These are phyloP conservation scores for Perca flavescens DNA, from an alignment of 2,113 vertebrate genomes.

Conservation along the genomic window DNA sequence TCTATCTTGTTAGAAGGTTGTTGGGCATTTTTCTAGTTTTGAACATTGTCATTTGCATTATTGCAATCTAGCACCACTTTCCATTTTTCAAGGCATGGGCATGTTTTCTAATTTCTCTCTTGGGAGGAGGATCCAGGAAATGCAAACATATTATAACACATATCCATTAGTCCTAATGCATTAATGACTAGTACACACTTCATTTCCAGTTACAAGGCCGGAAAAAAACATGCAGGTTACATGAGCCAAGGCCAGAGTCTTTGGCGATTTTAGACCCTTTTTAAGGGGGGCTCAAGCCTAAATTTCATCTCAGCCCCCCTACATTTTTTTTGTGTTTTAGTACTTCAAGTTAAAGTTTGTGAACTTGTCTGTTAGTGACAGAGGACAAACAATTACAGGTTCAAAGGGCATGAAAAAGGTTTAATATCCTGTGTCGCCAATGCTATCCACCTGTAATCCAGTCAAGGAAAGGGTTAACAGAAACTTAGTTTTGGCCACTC, in stretches of 20 bases:
- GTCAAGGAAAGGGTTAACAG: too few relatives aligned
- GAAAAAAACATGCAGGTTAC: not conserved
- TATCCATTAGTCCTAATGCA: constrained; percentile 60
- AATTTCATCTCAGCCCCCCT: too few relatives aligned
- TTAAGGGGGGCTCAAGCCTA: too few relatives aligned
- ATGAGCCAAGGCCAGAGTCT: not conserved
- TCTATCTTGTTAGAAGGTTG: not conserved
- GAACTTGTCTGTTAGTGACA: too few relatives aligned
- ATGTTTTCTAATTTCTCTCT: constrained; percentile 36
- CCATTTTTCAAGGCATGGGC: not conserved
- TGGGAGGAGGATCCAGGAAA: constrained; percentile 54
- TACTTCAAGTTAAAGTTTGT: too few relatives aligned
- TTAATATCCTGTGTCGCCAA: too few relatives aligned
- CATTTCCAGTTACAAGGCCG: not conserved
- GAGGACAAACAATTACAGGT: too few relatives aligned
- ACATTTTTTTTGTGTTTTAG: too few relatives aligned
- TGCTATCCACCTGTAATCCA: too few relatives aligned
- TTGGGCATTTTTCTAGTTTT: not conserved
- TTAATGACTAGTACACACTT: constrained; percentile 24
- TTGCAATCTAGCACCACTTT: not conserved
- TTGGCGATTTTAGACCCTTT: too few relatives aligned
- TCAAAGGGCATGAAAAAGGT: too few relatives aligned
- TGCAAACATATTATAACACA: constrained; percentile 11
- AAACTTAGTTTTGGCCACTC: too few relatives aligned
- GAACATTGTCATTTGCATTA: not conserved